These are phyloP conservation scores for Subacronicta megacephala DNA, from an alignment of 2,888 invertebrate genomes.

Conservation along the genomic window DNA sequence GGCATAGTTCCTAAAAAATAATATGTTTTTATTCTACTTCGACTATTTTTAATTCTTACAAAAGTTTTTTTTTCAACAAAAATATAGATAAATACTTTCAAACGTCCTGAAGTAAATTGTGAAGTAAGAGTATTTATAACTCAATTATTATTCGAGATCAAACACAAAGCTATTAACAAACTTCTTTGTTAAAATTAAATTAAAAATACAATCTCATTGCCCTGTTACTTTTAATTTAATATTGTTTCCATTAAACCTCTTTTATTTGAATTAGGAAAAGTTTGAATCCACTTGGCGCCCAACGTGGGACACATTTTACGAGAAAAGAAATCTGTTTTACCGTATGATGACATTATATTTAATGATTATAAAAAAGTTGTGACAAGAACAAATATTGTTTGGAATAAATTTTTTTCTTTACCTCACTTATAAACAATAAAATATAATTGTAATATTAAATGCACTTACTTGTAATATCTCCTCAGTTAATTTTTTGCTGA, in stretches of 20 bases:
- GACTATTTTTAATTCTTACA: too few species aligned
- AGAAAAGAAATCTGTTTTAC: background rate
- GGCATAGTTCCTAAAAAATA: too few species aligned
- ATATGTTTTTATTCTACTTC: too few species aligned
- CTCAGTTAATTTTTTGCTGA: constrained; percentile 68
- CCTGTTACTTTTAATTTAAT: constrained; percentile 26
- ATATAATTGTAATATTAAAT: background rate
- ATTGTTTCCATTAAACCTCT: constrained; percentile 28
- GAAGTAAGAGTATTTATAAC: too few species aligned
- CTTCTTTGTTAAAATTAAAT: constrained; percentile 25
- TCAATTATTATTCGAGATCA: constrained; percentile 5
- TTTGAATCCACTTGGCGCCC: constrained; percentile 38
- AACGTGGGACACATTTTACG: constrained; percentile 20
- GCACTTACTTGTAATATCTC: constrained; percentile 77
- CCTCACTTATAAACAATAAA: background rate
- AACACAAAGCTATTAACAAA: constrained; percentile 16
- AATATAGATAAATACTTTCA: too few species aligned
- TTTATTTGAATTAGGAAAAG: constrained; percentile 26
- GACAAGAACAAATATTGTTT: too few species aligned
- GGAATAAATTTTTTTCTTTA: too few species aligned
- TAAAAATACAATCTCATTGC: constrained; percentile 20
- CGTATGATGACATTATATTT: background rate
- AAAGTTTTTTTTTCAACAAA: too few species aligned
- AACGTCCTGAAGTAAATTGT: too few species aligned
- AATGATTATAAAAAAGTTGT: background rate